Base-by-base conservation (phyloP, 2,888 invertebrate species). In the Stenurella melanura region DNA sequence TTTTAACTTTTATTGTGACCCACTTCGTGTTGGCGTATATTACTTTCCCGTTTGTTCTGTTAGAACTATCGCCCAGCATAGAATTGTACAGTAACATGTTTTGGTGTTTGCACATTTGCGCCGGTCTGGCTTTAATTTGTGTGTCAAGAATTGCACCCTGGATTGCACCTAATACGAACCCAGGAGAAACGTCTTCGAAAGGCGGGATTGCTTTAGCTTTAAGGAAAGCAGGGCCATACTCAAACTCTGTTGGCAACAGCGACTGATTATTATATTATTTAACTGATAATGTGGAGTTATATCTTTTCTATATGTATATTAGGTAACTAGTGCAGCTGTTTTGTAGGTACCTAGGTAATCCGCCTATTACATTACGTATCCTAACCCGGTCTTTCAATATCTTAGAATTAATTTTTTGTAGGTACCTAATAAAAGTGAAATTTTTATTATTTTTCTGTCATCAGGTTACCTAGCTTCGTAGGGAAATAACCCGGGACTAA, bases 31-130 rank as follows among this genome's bases (percentile, higher is more conserved):
- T 98, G 93, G 95, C 96, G 42, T 98, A 98, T 88, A 92, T 96
- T 72, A 96, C 97, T 61, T 96, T 97, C 89, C 96, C 97, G 82
- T 99, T 99, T 90, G 94, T 98, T 78, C 90, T 98, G 79, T 92
- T 98, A 85, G 96, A 98, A 87, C 94, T 98, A 83, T 92, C 92
- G 88, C 93, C 96, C 50, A 94, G 95, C 85, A 90, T 96, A 73
- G 91, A 92, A 74, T 91, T 97, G 84, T 96, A 95, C 89, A 93
- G 93, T 97, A 97, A 91, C 92, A 87, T 90, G 88, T 90, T 89
- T 85, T 89, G 90, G 90, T 89, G 89, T 86, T 86, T 90, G 84
- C 90, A 90, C 81, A 82, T 90, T 69, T 82, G 86, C 71, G 89
- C 87, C 66, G 73, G 88, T 60, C 69, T 87, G 77, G 87, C 87